Evolutionary conservation across 2,113 vertebrate species (phyloP).

Genomic region (Vireo altiloquus): DNA sequence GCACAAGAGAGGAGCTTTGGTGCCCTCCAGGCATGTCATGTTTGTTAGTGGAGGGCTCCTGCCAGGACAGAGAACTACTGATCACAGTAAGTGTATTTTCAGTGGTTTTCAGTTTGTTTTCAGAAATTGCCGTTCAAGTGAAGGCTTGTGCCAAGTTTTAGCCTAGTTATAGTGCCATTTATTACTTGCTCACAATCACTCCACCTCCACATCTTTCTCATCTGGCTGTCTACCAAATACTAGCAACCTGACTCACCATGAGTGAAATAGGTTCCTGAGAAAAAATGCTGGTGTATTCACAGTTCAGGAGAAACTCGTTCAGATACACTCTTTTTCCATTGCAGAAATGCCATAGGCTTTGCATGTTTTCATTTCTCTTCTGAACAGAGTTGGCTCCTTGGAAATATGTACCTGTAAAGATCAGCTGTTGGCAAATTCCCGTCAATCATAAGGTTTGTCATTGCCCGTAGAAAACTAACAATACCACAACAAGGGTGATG

Average conservation of each 20-base stretch:
- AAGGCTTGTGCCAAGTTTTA: not conserved
- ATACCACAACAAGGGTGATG: not conserved
- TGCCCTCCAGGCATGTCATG: not conserved
- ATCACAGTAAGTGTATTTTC: not conserved
- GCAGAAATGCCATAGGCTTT: not conserved
- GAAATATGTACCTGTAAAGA: accelerated
- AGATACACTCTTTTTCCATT: not conserved
- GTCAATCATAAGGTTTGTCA: not conserved
- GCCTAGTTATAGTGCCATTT: not conserved
- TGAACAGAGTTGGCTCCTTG: not conserved
- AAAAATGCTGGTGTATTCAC: not conserved
- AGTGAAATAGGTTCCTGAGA: not conserved
- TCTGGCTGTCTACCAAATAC: not conserved
- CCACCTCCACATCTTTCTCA: not conserved
- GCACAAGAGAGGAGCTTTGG: not conserved
- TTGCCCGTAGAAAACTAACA: not conserved
- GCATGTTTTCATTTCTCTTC: not conserved
- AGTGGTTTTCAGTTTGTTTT: not conserved
- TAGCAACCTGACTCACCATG: not conserved
- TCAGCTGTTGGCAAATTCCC: not conserved
- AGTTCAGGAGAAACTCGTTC: not conserved
- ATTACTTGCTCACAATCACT: not conserved
- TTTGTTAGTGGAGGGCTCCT: not conserved
- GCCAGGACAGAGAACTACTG: not conserved
- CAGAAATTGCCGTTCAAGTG: not conserved